These are phyloP conservation scores for Galaxea fascicularis DNA, from an alignment of 92 coral and sea anemone genomes.

Conservation along the genomic window DNA sequence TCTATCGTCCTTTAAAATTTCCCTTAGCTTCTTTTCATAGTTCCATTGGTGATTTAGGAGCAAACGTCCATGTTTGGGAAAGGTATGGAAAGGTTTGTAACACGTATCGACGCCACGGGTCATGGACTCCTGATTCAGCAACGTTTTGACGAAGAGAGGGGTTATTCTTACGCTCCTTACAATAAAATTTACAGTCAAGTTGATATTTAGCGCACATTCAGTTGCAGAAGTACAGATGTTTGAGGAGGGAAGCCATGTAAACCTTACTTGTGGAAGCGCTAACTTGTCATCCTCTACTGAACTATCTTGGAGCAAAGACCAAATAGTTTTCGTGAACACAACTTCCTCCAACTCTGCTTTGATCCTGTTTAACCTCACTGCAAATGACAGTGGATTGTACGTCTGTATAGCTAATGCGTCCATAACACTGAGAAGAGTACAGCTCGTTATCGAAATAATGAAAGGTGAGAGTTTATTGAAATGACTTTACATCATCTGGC, in stretches of 20 bases:
- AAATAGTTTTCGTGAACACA: neutral
- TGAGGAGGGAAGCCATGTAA: conserved; percentile 13
- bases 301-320: conserved; percentile 25
- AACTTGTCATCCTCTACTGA: neutral
- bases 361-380: conserved; percentile 3
- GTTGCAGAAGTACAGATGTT: neutral
- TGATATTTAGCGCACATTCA: neutral
- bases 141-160: no score
- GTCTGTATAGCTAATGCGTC: conserved; percentile 24
- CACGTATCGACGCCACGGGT: no score
- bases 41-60: no score
- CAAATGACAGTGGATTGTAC: conserved; percentile 20
- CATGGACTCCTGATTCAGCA: no score
- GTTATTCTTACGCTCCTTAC: no score
- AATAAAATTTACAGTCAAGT: no score
- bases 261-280: conserved; percentile 24
- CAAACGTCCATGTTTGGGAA: no score
- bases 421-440: neutral
- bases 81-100: no score
- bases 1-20: no score
- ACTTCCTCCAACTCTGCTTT: conserved; percentile 6
- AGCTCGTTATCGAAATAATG: neutral
- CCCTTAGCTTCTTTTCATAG: no score
- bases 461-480: neutral
- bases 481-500: neutral